Evolutionary conservation across 2,797 vertebrate genomes (phyloP).

Genomic region (Lagocephalus sceleratus): DNA sequence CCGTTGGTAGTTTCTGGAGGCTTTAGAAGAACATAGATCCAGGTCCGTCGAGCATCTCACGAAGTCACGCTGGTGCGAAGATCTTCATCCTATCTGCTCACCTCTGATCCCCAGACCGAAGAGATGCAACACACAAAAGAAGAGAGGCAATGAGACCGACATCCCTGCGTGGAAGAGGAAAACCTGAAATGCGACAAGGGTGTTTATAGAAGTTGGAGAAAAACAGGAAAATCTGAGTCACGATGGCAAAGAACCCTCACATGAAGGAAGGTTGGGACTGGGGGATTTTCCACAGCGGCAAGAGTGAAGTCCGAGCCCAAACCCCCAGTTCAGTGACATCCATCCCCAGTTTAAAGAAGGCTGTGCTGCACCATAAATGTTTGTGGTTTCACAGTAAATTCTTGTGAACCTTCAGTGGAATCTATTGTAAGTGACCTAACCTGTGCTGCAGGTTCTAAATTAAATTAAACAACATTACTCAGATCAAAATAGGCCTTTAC

Average conservation of each 20-base stretch:
- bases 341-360: neutral
- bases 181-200: slow-evolving; percentile 58
- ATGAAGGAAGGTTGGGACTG: slow-evolving; percentile 27
- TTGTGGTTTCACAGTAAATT: no score
- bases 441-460: neutral
- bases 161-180: slow-evolving; percentile 39
- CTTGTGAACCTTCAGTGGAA: no score
- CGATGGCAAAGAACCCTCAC: slow-evolving; percentile 28
- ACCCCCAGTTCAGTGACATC: slow-evolving; percentile 20
- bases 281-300: slow-evolving; percentile 63
- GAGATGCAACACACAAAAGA: slow-evolving; percentile 33
- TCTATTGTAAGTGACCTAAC: neutral
- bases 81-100: slow-evolving; percentile 23
- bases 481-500: no score
- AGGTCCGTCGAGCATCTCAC: slow-evolving; percentile 48
- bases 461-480: no score
- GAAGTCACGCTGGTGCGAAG: slow-evolving; percentile 31
- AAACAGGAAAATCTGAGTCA: slow-evolving; percentile 71
- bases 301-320: slow-evolving; percentile 17
- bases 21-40: slow-evolving; percentile 36
- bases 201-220: slow-evolving; percentile 55
- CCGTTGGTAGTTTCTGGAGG: slow-evolving; percentile 56
- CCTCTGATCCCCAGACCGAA: slow-evolving; percentile 26
- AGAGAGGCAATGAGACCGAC: slow-evolving; percentile 16
- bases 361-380: no score